Base-by-base conservation (phyloP, 2,113 vertebrate species). In the Myotis yumanensis region DNA sequence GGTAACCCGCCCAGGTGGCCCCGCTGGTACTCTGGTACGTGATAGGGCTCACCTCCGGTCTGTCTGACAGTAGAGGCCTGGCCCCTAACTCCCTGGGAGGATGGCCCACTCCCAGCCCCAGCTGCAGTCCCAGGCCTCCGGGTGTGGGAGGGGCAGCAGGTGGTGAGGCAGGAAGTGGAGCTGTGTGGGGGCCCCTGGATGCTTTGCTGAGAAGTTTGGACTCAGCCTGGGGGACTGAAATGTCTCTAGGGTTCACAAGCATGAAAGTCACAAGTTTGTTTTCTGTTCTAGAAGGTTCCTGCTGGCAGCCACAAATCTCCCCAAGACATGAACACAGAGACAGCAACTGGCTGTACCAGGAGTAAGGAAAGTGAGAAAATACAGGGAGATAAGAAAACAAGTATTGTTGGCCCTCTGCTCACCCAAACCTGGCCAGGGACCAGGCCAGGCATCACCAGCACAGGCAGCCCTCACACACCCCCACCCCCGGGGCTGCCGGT, bases 271-370 rank as follows among this genome's bases (percentile, higher is more conserved):
- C 2, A 15, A 52, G 22, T 46, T 18, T 9, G 7, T 72, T 52
- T 76, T 25, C 11, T 71, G 69, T 77, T 92, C 64, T 54, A 79
- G 81, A 90, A 87, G 52, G 64, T 54, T 23, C 32, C 22, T 32
- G 8, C 32, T 7, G 30, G 66, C 10, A 37, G 37, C 18, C 57
- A 17, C 11, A 59, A 59, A 59, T 59, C 57, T 59, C 22, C 22
- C 23, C 23, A 8, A 82, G 64, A 77, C 32, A 28, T 48, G 15
- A 72, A 40, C 89, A 86, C 1, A 32, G 40, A 43, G 59, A 54
- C 16, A 54, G 48, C 28, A 77, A 62, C 43, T 32, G 62, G 9
- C 25, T 37, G 9, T 18, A 73, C 32, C 25, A 66, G 17, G 32
- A 40, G 37, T n/a, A 48, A 62, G 52, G 30, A 35, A 86, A 86